Evolutionary conservation across 92 coral and sea anemone species (phyloP).

Genomic region (Meandrina meandrites): DNA sequence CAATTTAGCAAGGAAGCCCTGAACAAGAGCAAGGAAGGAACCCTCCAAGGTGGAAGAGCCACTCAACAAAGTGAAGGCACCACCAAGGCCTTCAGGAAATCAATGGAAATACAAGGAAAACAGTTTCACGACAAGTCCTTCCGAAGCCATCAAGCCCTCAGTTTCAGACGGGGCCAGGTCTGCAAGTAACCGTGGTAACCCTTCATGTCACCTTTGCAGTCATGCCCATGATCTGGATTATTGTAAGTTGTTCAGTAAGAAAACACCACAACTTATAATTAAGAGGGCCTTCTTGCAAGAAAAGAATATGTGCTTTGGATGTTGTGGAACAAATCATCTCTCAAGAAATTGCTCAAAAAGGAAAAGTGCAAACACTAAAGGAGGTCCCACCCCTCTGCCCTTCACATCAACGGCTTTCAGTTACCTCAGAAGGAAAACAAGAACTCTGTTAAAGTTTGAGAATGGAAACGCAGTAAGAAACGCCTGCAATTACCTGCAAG

Average conservation of each 20-base stretch:
- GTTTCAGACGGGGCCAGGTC: conserved; percentile 38
- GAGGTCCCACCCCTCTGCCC: conserved; percentile 63
- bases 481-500: not conserved
- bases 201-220: conserved; percentile 46
- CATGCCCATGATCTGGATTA: conserved; percentile 52
- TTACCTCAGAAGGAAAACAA: too few relatives aligned
- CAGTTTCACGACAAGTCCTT: conserved; percentile 38
- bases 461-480: conserved; percentile 26
- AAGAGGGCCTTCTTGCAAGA: conserved; percentile 45
- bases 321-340: conserved; percentile 52
- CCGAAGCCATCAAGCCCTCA: conserved; percentile 17
- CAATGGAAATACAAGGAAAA: not conserved
- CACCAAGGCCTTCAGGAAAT: too few relatives aligned
- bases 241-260: conserved; percentile 40
- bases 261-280: conserved; percentile 46
- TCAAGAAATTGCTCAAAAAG: conserved; percentile 46
- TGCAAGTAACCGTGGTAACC: conserved; percentile 5
- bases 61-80: conserved; percentile 11
- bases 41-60: conserved; percentile 35
- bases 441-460: not conserved
- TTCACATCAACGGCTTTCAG: conserved; percentile 67
- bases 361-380: conserved; percentile 32
- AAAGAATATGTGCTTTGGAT: conserved; percentile 40
- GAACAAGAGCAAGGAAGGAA: too few relatives aligned
- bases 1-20: conserved; percentile 51